These are phyloP conservation scores for Megaceryle alcyon DNA, from an alignment of 2,797 vertebrate species.

Conservation along the genomic window DNA sequence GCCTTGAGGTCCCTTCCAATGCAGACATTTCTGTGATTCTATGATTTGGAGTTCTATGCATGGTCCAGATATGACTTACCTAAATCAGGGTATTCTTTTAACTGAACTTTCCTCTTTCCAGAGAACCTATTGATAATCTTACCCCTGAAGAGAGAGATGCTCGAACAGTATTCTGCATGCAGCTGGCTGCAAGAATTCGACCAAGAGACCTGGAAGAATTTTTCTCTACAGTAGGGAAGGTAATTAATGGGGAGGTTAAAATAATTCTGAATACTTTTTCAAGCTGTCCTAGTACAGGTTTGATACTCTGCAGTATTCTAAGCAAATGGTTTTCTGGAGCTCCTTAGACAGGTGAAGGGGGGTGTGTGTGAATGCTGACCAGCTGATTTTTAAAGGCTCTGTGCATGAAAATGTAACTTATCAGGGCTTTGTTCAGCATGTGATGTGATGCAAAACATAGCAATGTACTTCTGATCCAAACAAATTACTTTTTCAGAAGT, in stretches of 20 bases:
- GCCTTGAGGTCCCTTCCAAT: too few relatives aligned
- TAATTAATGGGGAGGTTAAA: slow-evolving; percentile 42
- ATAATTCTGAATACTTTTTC: not conserved
- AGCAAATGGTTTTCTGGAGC: not conserved
- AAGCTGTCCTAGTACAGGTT: not conserved
- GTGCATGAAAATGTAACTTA: not conserved
- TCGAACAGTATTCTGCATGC: slow-evolving; percentile 97
- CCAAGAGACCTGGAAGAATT: slow-evolving; percentile 96
- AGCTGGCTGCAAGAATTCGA: slow-evolving; percentile 93
- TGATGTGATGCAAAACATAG: not conserved
- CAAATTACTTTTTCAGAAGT: not conserved
- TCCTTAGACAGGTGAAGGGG: not conserved
- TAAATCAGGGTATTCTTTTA: not conserved
- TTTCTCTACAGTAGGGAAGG: slow-evolving; percentile 97
- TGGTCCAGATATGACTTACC: not conserved
- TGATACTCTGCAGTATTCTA: not conserved
- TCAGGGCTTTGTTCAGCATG: not conserved
- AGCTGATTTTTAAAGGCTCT: not conserved
- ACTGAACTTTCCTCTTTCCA: slow-evolving; percentile 56
- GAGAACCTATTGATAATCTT: slow-evolving; percentile 93
- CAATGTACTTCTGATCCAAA: not conserved
- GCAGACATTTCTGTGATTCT: too few relatives aligned
- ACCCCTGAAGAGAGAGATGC: slow-evolving; percentile 96
- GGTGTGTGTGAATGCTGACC: not conserved
- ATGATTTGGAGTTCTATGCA: not conserved